Base-by-base conservation (phyloP, 2,113 vertebrate species). In the Catharus minimus region DNA sequence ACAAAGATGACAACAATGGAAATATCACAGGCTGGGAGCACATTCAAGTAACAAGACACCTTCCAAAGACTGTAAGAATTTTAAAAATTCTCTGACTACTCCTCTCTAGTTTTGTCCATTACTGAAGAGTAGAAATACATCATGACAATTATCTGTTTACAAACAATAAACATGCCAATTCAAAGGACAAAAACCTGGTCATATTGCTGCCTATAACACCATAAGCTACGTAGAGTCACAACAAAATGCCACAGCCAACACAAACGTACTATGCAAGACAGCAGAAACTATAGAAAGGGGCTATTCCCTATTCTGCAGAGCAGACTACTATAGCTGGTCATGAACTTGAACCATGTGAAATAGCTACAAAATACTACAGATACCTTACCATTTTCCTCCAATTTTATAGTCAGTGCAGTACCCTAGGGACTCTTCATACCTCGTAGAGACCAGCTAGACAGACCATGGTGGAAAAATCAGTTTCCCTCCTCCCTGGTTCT, bases 401-500 rank as follows among this genome's bases (percentile, higher is more conserved):
- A 38, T 44, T 84, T 60, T 33, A 16, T 6, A n/a, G 10, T 6
- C 47, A 19, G 4, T 11, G 17, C 39, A 14, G 28, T 7, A 55
- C 50, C 13, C 52, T 39, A 1, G n/a, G n/a, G 23, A 32, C 11
- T 46, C 8, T 12, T 53, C 8, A 24, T 2, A 27, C 0, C 4
- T 3, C 30, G 23, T 1, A 24, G 33, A 53, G 7, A 23, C 3
- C 36, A 83, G 4, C 6, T 15, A 67, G 11, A 21, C 21, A 66
- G 21, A 61, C 23, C 0, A 15, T 2, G 8, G 38, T 62, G 2
- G 3, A 33, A 7, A 55, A 38, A 2, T 6, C 3, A 44, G 6
- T 0, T 13, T 13, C 30, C 1, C 0, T 1, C 4, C 41, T 41
- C 53, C 39, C 43, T 24, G 32, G 32, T 23, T 67, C 65, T 58